phyloP scores from a whole-genome alignment of 2,888 invertebrate species.

The Desoria tigrina region DNA sequence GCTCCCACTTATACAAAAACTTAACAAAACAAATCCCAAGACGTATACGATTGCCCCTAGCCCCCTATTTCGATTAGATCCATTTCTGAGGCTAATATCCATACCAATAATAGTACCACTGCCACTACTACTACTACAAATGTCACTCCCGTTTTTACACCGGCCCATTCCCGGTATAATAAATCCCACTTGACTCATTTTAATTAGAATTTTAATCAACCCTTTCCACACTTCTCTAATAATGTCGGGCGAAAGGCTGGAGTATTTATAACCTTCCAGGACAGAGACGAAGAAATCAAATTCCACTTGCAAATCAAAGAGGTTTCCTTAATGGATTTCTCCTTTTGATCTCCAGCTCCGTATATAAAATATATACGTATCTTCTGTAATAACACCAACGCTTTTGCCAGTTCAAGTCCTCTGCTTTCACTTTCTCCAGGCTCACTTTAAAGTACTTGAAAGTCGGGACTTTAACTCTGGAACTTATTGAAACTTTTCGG shows the following conservation, averaged over 20 bases:
- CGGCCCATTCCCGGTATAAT: background rate
- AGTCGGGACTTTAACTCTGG: background rate
- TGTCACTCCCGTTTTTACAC: background rate
- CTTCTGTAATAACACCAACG: no score
- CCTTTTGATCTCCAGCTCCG: no score
- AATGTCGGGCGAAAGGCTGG: no score
- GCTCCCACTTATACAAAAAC: conserved; percentile 12
- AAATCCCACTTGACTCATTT: conserved; percentile 21
- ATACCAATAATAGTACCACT: background rate
- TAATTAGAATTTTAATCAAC: conserved; percentile 21
- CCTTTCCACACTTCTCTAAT: background rate
- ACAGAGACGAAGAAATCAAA: background rate
- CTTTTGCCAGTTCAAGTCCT: no score
- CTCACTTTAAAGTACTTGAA: conserved; percentile 2
- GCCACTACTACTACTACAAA: background rate
- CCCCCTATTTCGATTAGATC: background rate
- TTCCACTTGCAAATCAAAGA: conserved; percentile 2
- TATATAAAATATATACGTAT: no score
- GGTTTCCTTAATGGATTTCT: conserved; percentile 8
- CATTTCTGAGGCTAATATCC: background rate
- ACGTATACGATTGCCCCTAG: background rate
- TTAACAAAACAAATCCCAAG: conserved; percentile 10
- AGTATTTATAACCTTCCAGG: background rate
- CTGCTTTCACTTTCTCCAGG: no score
- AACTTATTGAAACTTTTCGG: conserved; percentile 19